phyloP scores from a whole-genome alignment of 2,797 vertebrate genomes.

The Psittacula echo region DNA sequence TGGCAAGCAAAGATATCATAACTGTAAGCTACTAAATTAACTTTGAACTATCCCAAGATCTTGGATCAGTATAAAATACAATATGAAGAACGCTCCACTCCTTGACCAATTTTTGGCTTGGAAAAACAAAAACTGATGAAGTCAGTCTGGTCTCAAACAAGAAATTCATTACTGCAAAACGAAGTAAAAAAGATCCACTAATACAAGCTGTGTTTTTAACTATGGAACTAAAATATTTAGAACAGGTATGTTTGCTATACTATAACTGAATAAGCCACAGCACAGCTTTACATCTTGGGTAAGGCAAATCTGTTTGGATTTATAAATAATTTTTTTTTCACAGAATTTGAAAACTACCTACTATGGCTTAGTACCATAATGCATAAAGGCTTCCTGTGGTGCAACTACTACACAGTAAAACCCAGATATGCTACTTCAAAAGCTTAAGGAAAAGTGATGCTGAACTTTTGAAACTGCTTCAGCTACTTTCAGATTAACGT shows the following conservation, averaged over 20 bases:
- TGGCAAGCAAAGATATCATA: neutral
- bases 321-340: neutral
- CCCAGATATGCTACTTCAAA: neutral
- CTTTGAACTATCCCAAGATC: constrained; percentile 4
- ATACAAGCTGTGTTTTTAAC: neutral
- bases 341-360: neutral
- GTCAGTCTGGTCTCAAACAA: neutral
- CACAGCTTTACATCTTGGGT: neutral
- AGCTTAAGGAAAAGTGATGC: neutral
- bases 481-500: neutral
- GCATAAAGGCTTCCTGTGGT: constrained; percentile 8
- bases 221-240: neutral
- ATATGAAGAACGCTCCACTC: neutral
- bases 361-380: neutral
- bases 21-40: constrained; percentile 24
- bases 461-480: neutral
- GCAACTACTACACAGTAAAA: constrained; percentile 2
- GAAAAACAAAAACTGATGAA: constrained; percentile 31
- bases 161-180: neutral
- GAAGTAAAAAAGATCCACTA: neutral
- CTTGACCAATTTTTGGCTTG: constrained; percentile 22
- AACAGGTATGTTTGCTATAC: neutral
- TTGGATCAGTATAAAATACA: neutral
- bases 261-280: neutral
- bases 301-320: neutral